Conservation (phyloP, 2,797 vertebrate genomes). For the Anomalospiza imberbis region DNA sequence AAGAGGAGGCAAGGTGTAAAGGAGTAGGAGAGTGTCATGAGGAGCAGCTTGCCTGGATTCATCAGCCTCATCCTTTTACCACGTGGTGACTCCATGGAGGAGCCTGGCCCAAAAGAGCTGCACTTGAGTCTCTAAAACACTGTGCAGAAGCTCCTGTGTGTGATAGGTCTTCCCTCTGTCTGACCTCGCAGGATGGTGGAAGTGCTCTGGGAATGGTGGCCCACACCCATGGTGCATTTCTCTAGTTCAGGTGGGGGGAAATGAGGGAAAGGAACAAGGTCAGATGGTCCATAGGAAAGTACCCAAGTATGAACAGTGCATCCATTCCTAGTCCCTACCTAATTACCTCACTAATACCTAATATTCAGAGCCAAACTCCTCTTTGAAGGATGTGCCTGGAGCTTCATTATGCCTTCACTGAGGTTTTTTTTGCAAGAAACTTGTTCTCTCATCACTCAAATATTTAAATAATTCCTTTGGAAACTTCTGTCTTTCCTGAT, state of each 20-base stretch:
- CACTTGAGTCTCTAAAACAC: neutral
- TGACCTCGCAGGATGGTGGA: neutral
- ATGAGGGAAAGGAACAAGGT: neutral
- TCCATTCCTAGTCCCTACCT: neutral
- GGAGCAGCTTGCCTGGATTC: neutral
- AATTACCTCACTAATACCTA: neutral
- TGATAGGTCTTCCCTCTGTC: neutral
- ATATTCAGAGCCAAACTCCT: neutral
- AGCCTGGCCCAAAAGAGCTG: neutral
- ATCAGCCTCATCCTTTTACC: neutral
- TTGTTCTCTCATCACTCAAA: neutral
- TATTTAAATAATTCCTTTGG: neutral
- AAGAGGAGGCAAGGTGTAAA: neutral
- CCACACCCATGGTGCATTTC: neutral
- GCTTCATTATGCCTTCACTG: neutral
- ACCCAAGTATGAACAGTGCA: neutral
- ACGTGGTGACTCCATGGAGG: rapidly evolving
- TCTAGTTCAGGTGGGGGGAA: neutral
- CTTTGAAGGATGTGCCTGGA: neutral
- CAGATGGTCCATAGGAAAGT: neutral
- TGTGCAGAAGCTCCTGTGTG: neutral
- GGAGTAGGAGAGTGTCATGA: neutral
- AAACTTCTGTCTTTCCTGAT: neutral
- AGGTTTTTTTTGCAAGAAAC: neutral
- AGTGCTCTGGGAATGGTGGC: neutral